Conservation (phyloP, 2,888 invertebrate species). For the Bursaphelenchus okinawaensis region DNA sequence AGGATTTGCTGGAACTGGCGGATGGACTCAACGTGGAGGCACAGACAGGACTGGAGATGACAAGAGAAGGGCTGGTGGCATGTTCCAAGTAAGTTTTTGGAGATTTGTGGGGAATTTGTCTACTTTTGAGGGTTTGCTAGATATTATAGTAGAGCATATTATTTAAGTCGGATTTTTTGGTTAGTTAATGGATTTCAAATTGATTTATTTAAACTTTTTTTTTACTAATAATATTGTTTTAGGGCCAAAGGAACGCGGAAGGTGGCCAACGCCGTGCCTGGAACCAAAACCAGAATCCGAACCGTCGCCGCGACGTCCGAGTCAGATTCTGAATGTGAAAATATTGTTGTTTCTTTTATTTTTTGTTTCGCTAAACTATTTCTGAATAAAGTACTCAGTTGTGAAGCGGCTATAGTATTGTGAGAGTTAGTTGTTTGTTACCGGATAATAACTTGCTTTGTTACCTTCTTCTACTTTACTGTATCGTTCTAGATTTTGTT, state of each 20-base stretch:
- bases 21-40: conserved; percentile 27
- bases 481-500: no score
- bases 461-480: no score
- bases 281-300: background rate
- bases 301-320: conserved; percentile 7
- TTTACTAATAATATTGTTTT: background rate
- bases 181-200: no score
- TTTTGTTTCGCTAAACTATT: conserved; percentile 9
- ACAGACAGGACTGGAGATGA: conserved; percentile 10
- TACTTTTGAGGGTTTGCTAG: no score
- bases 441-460: no score
- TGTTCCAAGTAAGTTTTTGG: conserved; percentile 7
- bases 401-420: no score
- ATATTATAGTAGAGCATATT: no score
- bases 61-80: conserved; percentile 9
- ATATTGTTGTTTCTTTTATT: background rate
- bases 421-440: no score
- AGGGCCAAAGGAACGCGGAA: background rate
- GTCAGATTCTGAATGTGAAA: background rate
- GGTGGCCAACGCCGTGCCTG: background rate
- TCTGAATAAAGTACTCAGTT: background rate
- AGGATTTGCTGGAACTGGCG: conserved; percentile 42
- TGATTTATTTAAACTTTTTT: background rate
- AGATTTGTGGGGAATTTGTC: no score
- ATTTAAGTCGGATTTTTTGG: no score